These are phyloP conservation scores for Tipula lateralis DNA, from an alignment of 2,888 invertebrate species.

Conservation along the genomic window DNA sequence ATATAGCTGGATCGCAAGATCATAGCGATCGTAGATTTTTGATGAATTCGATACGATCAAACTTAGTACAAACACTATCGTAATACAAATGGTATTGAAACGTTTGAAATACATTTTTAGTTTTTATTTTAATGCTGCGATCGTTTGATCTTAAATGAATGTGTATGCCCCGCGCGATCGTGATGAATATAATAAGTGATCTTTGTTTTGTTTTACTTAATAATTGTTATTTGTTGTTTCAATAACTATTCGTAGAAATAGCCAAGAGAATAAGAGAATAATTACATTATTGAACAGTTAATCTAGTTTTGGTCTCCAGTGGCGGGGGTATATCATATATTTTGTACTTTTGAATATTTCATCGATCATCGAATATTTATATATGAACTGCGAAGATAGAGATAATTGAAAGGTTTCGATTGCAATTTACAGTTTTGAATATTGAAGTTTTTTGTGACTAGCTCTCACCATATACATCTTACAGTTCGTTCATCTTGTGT, in stretches of 20 bases:
- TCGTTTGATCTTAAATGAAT: not conserved
- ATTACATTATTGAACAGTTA: not conserved
- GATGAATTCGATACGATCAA: not conserved
- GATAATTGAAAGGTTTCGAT: no score
- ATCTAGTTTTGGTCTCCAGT: not conserved
- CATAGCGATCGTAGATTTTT: not conserved
- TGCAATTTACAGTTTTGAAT: no score
- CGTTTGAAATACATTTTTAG: not conserved
- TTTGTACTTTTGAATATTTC: no score
- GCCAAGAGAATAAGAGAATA: not conserved
- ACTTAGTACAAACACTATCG: not conserved
- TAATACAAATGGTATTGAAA: not conserved
- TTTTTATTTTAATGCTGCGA: not conserved
- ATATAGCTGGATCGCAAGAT: slow-evolving; percentile 12
- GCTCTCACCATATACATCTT: no score
- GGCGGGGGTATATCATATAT: not conserved
- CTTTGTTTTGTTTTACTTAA: not conserved
- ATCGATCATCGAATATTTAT: no score
- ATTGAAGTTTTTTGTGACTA: no score
- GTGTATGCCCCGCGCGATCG: not conserved
- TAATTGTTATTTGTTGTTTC: not conserved
- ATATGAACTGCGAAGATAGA: no score
- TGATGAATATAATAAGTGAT: not conserved
- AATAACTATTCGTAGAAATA: not conserved
- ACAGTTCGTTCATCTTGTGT: no score